Conservation (phyloP, 2,113 vertebrate genomes). For the Nibea coibor region DNA sequence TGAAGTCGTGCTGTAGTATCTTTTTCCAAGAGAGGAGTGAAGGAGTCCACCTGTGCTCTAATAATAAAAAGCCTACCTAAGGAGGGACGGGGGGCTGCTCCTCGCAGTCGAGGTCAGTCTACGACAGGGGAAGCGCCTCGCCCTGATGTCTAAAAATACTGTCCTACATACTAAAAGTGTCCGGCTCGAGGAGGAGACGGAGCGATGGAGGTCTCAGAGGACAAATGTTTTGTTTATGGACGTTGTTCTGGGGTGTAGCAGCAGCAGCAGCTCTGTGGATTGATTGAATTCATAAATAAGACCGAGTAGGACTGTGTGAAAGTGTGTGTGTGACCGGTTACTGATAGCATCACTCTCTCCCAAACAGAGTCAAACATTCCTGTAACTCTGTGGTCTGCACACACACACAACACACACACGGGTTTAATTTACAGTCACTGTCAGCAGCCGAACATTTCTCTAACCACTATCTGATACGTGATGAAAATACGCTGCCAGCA, state of each 20-base stretch:
- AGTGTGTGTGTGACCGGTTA: conserved; percentile 26
- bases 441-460: conserved; percentile 67
- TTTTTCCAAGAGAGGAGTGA: conserved; percentile 36
- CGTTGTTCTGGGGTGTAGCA: neutral
- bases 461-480: conserved; percentile 67
- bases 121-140: conserved; percentile 62
- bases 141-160: conserved; percentile 80
- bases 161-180: conserved; percentile 70
- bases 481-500: conserved; percentile 61
- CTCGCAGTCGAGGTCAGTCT: conserved; percentile 57
- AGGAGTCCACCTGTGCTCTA: conserved; percentile 53
- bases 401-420: conserved; percentile 51
- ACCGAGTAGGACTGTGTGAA: conserved; percentile 11
- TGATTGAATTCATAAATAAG: conserved; percentile 42
- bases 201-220: neutral
- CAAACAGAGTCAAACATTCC: conserved; percentile 64
- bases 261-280: conserved; percentile 8
- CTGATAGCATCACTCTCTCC: conserved; percentile 44
- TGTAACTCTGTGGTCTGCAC: conserved; percentile 52
- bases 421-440: conserved; percentile 72
- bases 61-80: conserved; percentile 35
- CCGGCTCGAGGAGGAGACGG: conserved; percentile 27
- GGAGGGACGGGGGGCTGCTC: conserved; percentile 32
- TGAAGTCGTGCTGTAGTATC: conserved; percentile 10
- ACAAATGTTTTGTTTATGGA: neutral